Evolutionary conservation across 2,113 vertebrate species (phyloP).

Genomic region (Centropus unirufus): DNA sequence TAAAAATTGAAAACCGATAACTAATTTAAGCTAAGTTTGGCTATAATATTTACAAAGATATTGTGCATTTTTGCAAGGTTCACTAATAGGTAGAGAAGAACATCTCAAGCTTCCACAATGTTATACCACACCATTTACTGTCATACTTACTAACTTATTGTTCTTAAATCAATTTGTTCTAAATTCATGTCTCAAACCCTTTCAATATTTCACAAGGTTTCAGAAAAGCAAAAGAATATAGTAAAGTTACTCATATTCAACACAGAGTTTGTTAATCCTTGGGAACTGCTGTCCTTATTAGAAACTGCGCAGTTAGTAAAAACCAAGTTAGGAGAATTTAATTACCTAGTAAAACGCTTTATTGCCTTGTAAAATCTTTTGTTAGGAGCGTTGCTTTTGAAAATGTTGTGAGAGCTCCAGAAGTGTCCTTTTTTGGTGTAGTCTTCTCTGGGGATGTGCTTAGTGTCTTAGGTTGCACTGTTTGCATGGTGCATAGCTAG

Average conservation of each 20-base stretch:
- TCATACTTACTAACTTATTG: neutral
- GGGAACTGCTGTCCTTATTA: neutral
- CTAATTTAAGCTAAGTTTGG: neutral
- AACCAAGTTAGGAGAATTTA: neutral
- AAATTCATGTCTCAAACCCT: neutral
- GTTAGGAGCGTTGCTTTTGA: neutral
- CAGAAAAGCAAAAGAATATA: too few relatives aligned
- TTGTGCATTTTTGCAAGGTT: neutral
- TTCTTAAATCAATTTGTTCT: neutral
- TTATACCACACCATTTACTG: neutral
- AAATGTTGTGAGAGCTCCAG: neutral
- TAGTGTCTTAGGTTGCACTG: neutral
- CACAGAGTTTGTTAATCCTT: neutral
- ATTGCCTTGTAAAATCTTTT: slow-evolving; percentile 41
- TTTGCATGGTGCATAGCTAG: neutral
- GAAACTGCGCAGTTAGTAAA: slow-evolving; percentile 3
- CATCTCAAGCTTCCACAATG: neutral
- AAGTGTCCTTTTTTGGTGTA: neutral
- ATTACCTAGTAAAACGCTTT: slow-evolving; percentile 32
- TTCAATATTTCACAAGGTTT: neutral
- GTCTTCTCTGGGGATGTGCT: neutral
- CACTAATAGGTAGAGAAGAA: neutral
- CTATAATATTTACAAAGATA: neutral
- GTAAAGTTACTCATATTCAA: neutral
- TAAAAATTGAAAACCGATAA: neutral